Base-by-base conservation (phyloP, 2,888 invertebrate genomes). In the Meliscaeva auricollis region DNA sequence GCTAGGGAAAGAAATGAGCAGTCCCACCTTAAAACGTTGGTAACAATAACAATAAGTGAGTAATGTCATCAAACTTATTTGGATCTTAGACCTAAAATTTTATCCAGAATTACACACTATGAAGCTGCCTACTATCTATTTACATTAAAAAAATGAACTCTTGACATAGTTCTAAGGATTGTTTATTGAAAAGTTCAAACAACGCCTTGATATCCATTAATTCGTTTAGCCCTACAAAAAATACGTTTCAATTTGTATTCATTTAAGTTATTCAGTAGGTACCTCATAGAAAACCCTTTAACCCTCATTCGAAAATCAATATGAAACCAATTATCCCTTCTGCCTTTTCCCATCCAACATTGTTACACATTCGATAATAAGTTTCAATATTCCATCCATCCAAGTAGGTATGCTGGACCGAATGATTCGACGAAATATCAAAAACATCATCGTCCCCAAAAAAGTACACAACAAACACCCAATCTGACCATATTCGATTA, bases 401-500 rank as follows among this genome's bases (percentile, higher is more conserved):
- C 56, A 22, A 50, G 50, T 54, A 3, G n/a, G n/a, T n/a, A n/a
- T n/a, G n/a, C 26, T 4, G 26, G 0, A 17, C 56, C 70, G 41
- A 56, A 38, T 38, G 8, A 9, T 11, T 7, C 2, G 11, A 2
- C 2, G 2, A 11, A 38, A 38, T 4, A 38, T 11, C 8, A 38
- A 38, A 38, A 38, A 8, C 35, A 38, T 38, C 35, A 38, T 38
- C 11, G 35, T 9, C 54, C 70, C 70, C 62, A 17, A 50, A 50
- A 32, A 73, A 80, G 35, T 3, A 38, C 9, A 38, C 26, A 2
- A 32, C 38, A 20, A 79, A 76, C 79, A 76, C 72, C 70, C 75
- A 84, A 81, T 77, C 73, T 73, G 72, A 72, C 85, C 84, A 80
- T 75, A 73, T 77, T 68, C 80, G 72, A 76, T 69, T 69, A 80